Conservation (phyloP, 2,888 invertebrate species). For the Sarcophaga variegata region DNA sequence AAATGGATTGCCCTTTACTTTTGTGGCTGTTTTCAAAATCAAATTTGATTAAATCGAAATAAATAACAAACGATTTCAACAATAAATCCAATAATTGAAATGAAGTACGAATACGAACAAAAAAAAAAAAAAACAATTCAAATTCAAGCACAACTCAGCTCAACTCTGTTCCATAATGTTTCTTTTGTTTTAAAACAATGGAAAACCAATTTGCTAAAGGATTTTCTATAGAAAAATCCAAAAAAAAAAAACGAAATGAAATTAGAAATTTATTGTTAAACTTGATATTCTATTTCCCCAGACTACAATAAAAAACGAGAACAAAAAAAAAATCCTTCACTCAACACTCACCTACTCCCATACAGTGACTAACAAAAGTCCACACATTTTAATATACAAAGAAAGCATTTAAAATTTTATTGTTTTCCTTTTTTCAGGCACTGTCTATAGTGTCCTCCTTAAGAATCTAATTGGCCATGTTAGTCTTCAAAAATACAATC, state of each 20-base stretch:
- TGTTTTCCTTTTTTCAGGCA: neutral
- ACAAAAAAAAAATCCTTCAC: slow-evolving; percentile 14
- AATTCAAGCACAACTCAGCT: too few species aligned
- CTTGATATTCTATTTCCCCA: neutral
- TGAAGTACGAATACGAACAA: too few species aligned
- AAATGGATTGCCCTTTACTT: neutral
- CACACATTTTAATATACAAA: too few species aligned
- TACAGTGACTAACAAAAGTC: neutral
- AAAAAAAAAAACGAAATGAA: neutral
- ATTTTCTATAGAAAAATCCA: neutral
- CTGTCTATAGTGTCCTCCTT: neutral
- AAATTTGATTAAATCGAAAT: too few species aligned
- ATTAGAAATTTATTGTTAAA: slow-evolving; percentile 13
- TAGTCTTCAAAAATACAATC: slow-evolving; percentile 58
- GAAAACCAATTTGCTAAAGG: neutral
- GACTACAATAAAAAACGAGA: neutral
- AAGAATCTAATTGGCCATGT: slow-evolving; percentile 56
- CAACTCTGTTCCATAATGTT: too few species aligned
- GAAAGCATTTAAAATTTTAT: neutral
- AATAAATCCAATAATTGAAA: too few species aligned
- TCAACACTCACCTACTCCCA: neutral
- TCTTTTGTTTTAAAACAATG: slow-evolving; percentile 2
- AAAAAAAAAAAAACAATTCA: too few species aligned
- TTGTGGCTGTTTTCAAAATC: neutral
- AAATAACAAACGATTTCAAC: too few species aligned